phyloP scores from a whole-genome alignment of 2,888 invertebrate genomes.

The Nysson spinosus region DNA sequence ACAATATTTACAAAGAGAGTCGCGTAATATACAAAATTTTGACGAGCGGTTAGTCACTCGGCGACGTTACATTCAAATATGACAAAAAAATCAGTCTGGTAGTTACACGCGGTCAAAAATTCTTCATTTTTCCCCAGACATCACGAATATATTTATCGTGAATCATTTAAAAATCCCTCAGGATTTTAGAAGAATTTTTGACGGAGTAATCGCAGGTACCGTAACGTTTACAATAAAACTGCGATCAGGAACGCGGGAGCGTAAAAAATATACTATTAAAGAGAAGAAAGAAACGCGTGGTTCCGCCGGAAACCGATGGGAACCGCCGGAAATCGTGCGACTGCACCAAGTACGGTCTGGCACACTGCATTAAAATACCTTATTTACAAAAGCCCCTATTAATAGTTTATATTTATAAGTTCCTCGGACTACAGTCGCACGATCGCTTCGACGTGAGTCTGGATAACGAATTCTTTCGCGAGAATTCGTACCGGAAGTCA shows the following conservation, averaged over 20 bases:
- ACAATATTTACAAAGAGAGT: constrained; percentile 67
- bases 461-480: constrained; percentile 1
- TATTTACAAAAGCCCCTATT: constrained; percentile 40
- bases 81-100: constrained; percentile 71
- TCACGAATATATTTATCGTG: background rate
- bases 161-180: background rate
- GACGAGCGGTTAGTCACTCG: constrained; percentile 38
- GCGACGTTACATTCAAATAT: constrained; percentile 21
- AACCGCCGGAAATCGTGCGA: no score
- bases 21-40: constrained; percentile 69
- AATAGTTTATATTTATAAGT: constrained; percentile 29
- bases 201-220: constrained; percentile 14
- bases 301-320: no score
- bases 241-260: constrained; percentile 23
- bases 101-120: constrained; percentile 30
- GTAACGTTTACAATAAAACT: no score
- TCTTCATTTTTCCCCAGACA: constrained; percentile 1
- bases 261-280: constrained; percentile 1
- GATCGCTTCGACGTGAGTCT: constrained; percentile 6
- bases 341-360: constrained; percentile 47
- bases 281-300: no score
- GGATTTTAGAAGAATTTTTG: constrained; percentile 3
- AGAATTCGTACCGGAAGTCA: constrained; percentile 5
- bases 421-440: constrained; percentile 39
- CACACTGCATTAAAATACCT: constrained; percentile 36